Percentiles rank a stretch among this genome's conserved stretches.
Evolutionary conservation across 92 coral and sea anemone species (phyloP).

Genomic region (Phenganax stokvisi): DNA sequence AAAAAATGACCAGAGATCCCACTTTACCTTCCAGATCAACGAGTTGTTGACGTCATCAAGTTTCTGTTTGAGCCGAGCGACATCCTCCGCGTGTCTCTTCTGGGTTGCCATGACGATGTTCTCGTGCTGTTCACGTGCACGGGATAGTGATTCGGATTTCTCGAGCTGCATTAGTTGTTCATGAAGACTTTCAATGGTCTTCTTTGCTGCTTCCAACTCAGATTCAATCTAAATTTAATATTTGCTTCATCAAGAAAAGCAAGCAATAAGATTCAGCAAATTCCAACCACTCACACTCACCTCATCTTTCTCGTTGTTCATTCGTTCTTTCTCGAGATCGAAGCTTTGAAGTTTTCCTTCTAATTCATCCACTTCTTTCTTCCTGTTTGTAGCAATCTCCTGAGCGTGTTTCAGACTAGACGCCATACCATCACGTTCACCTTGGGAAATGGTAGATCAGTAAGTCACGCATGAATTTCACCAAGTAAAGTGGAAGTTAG

Average conservation of each 20-base stretch:
- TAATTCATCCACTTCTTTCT: conserved; percentile 53
- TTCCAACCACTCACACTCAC: conserved; percentile 28
- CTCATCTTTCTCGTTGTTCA: conserved; percentile 62
- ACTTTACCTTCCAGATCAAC: conserved; percentile 70
- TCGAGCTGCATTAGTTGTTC: conserved; percentile 76
- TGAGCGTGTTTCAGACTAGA: conserved; percentile 77
- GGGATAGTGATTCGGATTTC: conserved; percentile 75
- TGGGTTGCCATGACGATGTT: conserved; percentile 65
- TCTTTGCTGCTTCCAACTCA: conserved; percentile 72
- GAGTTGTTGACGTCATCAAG: conserved; percentile 74
- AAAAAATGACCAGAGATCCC: neutral
- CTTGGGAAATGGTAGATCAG: conserved; percentile 19
- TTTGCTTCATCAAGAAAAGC: no score
- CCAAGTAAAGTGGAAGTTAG: no score
- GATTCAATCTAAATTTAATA: conserved; percentile 9
- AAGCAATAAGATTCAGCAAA: no score
- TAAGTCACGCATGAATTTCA: no score
- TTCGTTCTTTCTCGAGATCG: conserved; percentile 47
- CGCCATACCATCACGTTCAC: conserved; percentile 74
- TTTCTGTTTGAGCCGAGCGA: conserved; percentile 71
- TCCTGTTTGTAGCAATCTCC: conserved; percentile 56
- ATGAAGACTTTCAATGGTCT: conserved; percentile 82
- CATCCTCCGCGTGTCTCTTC: conserved; percentile 75
- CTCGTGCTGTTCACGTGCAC: conserved; percentile 94
- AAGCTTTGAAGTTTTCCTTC: conserved; percentile 65